Conservation (phyloP, 2,888 invertebrate species). For the Phortica okadai region DNA sequence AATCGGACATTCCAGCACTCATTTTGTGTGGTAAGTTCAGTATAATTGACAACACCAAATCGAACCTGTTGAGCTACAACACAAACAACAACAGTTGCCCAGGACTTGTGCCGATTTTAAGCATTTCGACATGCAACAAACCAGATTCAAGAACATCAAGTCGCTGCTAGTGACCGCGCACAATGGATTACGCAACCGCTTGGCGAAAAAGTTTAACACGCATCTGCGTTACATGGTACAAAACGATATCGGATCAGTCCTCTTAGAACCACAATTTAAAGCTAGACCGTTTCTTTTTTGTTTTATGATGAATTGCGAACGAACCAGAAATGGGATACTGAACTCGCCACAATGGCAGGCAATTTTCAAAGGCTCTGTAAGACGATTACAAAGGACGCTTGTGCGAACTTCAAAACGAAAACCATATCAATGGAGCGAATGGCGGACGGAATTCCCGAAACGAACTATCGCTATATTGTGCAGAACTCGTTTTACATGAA, state of each 20-base stretch:
- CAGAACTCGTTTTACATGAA: not conserved
- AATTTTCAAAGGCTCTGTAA: not conserved
- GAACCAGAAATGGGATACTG: not conserved
- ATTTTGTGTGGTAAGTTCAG: not conserved
- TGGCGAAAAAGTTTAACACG: not conserved
- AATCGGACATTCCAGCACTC: not conserved
- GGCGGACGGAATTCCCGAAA: too few species aligned
- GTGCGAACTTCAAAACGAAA: not conserved
- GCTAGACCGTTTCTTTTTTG: too few species aligned
- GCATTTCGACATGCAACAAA: not conserved
- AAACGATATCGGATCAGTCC: not conserved
- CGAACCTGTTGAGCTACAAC: too few species aligned
- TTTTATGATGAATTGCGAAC: not conserved
- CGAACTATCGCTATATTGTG: not conserved
- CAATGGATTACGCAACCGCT: slow-evolving; percentile 21
- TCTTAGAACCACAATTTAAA: too few species aligned
- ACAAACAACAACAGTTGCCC: not conserved
- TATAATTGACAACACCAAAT: too few species aligned
- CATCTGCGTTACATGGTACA: slow-evolving; percentile 13
- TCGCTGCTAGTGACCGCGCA: not conserved
- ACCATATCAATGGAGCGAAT: not conserved
- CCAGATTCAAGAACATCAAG: not conserved
- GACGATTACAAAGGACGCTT: not conserved
- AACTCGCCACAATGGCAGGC: not conserved
- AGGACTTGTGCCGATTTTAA: not conserved